Evolutionary conservation across 2,888 invertebrate genomes (phyloP), one percentile per base, ranked within the genome.

Genomic region (Drosophila recens): DNA sequence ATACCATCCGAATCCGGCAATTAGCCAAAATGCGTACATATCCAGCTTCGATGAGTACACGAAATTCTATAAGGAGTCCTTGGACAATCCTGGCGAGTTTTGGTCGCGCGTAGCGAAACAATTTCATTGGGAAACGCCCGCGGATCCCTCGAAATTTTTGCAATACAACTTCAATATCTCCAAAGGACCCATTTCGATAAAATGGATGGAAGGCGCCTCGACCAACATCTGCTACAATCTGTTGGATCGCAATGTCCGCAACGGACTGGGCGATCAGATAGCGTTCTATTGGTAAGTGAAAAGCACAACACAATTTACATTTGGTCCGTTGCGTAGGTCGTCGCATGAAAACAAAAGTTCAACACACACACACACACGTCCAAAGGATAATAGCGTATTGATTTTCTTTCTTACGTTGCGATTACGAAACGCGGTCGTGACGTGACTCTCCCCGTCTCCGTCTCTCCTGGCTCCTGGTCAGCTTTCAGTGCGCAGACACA

Each of bases 221-320:
- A 99, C 99, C 43, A 99, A 99, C 93, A 95, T 99, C 75, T 97
- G 97, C 91, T 99, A 98, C 93, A 99, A 99, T 93, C 94, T 97
- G 57, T 93, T 99, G 82, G 99, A 99, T 93, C 95, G 97, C 75
- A 97, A 98, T 93, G 95, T 99, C 61, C 95, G 96, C 89, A 96
- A 96, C 82, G 98, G 98, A 15, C 93, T 96, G 73, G 98, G 98
- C 33, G 97, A 98, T 87, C 97, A 96, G 92, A 94, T 98, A 75
- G 98, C 98, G 20, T 99, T 96, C 93, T 98, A 97, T 92, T 99
- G 99, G 99, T 98, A 93, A 96, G 96, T 93, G 0, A 1, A 33
- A 46, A 15, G 1, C 2, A 13, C 53, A 34, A 38, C 17, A 42
- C 36, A 45, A 20, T 20, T 45, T 11, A 45, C 11, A 11, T n/a